A percentile compares a stretch with the other conserved stretches of the same genome.
Conservation (phyloP, 1,140 invertebrate species). For the Dendrolimus punctatus region DNA sequence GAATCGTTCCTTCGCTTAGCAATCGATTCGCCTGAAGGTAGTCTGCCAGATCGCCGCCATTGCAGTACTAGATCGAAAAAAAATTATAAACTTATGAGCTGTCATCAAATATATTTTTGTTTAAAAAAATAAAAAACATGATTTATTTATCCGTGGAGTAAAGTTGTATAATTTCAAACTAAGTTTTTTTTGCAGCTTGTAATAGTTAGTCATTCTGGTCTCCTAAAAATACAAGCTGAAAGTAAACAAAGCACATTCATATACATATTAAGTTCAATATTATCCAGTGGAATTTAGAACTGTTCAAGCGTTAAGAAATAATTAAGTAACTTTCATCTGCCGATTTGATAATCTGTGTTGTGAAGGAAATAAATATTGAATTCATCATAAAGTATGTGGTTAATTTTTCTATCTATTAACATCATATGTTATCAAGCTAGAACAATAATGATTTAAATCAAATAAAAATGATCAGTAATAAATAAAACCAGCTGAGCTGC, state of each 20-base stretch:
- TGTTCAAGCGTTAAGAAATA: too few species aligned
- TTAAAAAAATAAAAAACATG: too few species aligned
- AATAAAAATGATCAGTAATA: conserved; percentile 8
- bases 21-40: conserved; percentile 94
- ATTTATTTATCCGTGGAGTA: too few species aligned
- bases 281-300: too few species aligned
- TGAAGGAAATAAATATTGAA: conserved; percentile 5
- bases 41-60: conserved; percentile 98
- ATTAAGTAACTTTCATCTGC: too few species aligned
- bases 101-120: not conserved
- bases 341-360: not conserved
- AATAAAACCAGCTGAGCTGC: conserved; percentile 5
- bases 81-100: not conserved
- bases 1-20: conserved; percentile 97
- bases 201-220: too few species aligned
- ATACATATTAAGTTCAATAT: too few species aligned
- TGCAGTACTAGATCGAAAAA: conserved; percentile 86
- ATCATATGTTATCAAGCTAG: not conserved
- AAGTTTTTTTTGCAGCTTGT: too few species aligned
- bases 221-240: not conserved
- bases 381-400: conserved; percentile 14
- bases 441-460: conserved; percentile 14
- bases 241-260: too few species aligned
- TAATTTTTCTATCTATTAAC: conserved; percentile 12
- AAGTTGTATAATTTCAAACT: too few species aligned